Base-by-base conservation (phyloP, 2,797 vertebrate genomes). In the Gymnocypris eckloni region DNA sequence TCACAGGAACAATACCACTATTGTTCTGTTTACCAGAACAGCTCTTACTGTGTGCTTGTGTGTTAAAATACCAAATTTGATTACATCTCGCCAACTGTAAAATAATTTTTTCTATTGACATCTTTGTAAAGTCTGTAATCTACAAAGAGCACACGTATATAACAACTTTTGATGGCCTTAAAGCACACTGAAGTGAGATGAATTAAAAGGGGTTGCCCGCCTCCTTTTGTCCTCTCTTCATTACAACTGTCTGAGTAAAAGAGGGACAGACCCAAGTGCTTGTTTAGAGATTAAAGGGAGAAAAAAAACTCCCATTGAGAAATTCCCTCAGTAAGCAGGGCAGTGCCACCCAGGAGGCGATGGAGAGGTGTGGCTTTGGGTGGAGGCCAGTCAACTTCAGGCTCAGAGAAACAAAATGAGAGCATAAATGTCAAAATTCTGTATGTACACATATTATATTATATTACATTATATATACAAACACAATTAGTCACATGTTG, bases 301-400 rank as follows among this genome's bases (percentile, higher is more conserved):
- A 52, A 54, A 88, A 86, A 90, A 89, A 79, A 79, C 90, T 71
- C 83, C 89, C 86, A 87, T 90, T 79, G 18, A 89, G 88, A 93
- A 92, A 92, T 89, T 92, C 90, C 91, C 89, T 90, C 91, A 87
- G 78, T 86, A 73, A 88, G 92, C 91, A 89, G 86, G 88, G 84
- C 86, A 89, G 89, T 89, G 82, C 89, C 93, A 93, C 94, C 93
- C 93, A 94, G 89, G 92, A 89, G 89, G 89, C 83, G 89, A 91
- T 92, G 92, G 84, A 92, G 81, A 79, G 66, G 83, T 73, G 83
- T 81, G 78, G 78, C 50, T 85, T 50, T 86, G 77, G 83, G 83
- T 71, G 67, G 83, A 72, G 67, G 52, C 50, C 37, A 71, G 64
- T 56, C n/a, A 78, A 11, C 54, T 56, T 86, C 1, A 82, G 79